Conservation (phyloP, 2,113 vertebrate species). For the Pitta sordida region DNA sequence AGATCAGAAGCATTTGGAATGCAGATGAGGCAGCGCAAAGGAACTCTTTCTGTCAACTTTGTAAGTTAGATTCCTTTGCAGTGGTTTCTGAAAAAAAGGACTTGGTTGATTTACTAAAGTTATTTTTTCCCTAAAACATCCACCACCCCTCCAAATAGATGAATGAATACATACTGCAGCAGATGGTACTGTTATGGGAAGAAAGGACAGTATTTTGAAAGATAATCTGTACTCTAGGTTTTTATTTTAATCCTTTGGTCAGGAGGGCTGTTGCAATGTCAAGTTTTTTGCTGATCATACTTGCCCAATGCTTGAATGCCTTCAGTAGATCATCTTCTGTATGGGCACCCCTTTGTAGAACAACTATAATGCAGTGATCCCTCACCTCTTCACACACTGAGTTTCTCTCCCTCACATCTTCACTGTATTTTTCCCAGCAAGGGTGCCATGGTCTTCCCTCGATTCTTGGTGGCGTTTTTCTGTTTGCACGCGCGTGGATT, state of each 20-base stretch:
- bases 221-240: not conserved
- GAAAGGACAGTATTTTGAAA: not conserved
- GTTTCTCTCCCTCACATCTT: too few species aligned
- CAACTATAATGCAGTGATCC: rapidly evolving
- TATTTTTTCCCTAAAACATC: not conserved
- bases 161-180: not conserved
- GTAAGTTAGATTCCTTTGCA: slow-evolving; percentile 77
- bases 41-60: slow-evolving; percentile 93
- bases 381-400: too few species aligned
- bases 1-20: slow-evolving; percentile 92
- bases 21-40: slow-evolving; percentile 95
- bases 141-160: rapidly evolving
- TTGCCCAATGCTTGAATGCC: not conserved
- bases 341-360: not conserved
- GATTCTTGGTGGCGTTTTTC: too few species aligned
- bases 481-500: too few species aligned
- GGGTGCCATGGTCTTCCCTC: too few species aligned
- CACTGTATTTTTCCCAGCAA: too few species aligned
- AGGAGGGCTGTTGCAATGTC: not conserved
- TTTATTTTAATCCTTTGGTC: not conserved
- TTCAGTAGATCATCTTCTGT: not conserved
- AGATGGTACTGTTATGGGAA: not conserved
- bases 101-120: not conserved
- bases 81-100: not conserved
- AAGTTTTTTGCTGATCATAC: not conserved